Conservation (phyloP, 2,113 vertebrate genomes). For the Pedionomus torquatus region DNA sequence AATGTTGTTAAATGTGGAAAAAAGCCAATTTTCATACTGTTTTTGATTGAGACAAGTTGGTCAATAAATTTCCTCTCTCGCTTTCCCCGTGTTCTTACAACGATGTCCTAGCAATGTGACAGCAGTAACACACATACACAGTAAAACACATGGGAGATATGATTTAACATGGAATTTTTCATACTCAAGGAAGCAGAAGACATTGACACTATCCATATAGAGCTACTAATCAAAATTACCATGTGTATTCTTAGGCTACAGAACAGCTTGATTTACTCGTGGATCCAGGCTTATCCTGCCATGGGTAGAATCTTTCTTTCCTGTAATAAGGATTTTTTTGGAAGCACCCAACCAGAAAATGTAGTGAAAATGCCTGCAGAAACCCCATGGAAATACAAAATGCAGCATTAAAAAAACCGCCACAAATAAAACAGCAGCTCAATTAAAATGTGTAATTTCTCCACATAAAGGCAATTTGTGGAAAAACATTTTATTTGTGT, state of each 20-base stretch:
- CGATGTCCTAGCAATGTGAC: neutral
- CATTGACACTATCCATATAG: slow-evolving; percentile 29
- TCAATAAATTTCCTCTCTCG: slow-evolving; percentile 15
- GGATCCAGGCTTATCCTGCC: neutral
- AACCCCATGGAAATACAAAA: slow-evolving; percentile 21
- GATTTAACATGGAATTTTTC: slow-evolving; percentile 39
- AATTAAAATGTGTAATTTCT: slow-evolving; percentile 15
- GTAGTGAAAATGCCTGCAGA: slow-evolving; percentile 29
- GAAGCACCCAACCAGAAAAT: slow-evolving; percentile 35
- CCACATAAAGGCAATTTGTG: slow-evolving; percentile 1
- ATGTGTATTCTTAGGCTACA: slow-evolving; percentile 8
- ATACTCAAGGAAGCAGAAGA: slow-evolving; percentile 65
- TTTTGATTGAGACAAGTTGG: slow-evolving; percentile 37
- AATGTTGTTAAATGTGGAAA: neutral
- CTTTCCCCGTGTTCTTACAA: neutral
- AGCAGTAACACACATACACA: neutral
- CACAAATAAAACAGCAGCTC: neutral
- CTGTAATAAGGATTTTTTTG: slow-evolving; percentile 14
- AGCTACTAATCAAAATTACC: slow-evolving; percentile 36
- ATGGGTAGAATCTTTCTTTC: slow-evolving; percentile 7
- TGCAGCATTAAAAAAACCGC: slow-evolving; percentile 1
- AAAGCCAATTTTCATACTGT: neutral
- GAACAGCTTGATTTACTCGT: neutral
- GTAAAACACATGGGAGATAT: neutral
- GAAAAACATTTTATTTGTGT: neutral